Conservation (phyloP, 2,113 vertebrate species). For the Nannospalax galili region DNA sequence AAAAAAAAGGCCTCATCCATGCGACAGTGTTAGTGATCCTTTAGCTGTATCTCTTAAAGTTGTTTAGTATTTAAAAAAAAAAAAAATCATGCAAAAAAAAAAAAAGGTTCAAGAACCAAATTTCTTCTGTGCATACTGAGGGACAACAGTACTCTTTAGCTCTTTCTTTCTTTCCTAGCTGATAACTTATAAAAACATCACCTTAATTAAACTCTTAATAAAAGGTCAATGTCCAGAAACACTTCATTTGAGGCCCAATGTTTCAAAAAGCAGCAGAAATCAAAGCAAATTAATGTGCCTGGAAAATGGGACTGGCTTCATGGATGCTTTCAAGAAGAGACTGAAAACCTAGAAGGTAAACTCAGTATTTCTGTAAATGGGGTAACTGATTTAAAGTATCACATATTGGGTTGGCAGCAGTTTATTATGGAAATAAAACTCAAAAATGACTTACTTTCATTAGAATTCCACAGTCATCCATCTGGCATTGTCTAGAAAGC, state of each 20-base stretch:
- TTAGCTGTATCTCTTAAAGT: no score
- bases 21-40: no score
- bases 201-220: slow-evolving; percentile 13
- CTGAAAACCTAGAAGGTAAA: neutral
- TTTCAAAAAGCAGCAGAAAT: neutral
- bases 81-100: no score
- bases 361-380: neutral
- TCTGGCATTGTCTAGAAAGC: slow-evolving; percentile 95
- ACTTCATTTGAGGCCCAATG: neutral
- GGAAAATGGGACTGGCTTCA: neutral
- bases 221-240: neutral
- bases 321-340: neutral
- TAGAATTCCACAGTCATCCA: slow-evolving; percentile 92
- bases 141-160: neutral
- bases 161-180: neutral
- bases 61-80: no score
- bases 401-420: neutral
- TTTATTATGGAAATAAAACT: neutral
- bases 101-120: no score
- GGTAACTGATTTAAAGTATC: neutral
- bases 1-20: no score
- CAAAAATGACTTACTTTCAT: slow-evolving; percentile 87
- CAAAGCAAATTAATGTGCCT: neutral
- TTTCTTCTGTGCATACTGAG: neutral
- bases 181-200: neutral